Base-by-base conservation (phyloP, 2,888 invertebrate species). In the Embidobia sp. region DNA sequence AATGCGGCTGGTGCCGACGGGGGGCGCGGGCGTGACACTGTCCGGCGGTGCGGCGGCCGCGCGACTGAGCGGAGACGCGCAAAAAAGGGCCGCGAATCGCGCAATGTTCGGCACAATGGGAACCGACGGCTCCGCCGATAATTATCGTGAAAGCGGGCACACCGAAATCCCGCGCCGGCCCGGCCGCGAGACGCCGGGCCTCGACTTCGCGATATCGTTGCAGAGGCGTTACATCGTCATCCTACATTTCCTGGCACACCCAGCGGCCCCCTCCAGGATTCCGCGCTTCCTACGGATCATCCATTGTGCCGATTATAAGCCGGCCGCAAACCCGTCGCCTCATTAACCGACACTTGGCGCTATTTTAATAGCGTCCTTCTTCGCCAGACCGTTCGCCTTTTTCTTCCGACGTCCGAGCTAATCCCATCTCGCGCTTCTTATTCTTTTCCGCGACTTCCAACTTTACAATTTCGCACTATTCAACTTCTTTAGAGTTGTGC, bases 231-330 rank as follows among this genome's bases (percentile, higher is more conserved):
- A 33, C 67, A 48, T 13, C 77, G 72, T 61, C 77, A 66, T 72
- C 66, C 77, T 55, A 72, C 72, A 72, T 73, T 77, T 77, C 72
- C 77, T 77, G 77, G 57, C 77, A 69, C 77, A 77, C 77, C 77
- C 73, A 73, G 37, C 37, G 27, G 22, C 31, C 70, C 51, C 59
- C 70, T 57, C 44, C 59, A 53, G 53, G 76, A 70, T 69, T 69
- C 55, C 53, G 59, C 72, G 67, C 74, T 63, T 75, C 75, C 75
- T 63, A 69, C 75, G 48, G 49, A 61, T 75, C 69, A 75, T 69
- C 75, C 16, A 67, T 69, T 63, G 53, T 61, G 26, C 63, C 63
- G 35, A 67, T 74, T 67, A 61, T 74, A n/a, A n/a, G n/a, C n/a
- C n/a, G n/a, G n/a, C n/a, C n/a, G 48, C 59, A 29, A 22, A 22